Evolutionary conservation across 2,888 invertebrate species (phyloP), one percentile per base, ranked within the genome.

Genomic region (Synergus umbraculus): DNA sequence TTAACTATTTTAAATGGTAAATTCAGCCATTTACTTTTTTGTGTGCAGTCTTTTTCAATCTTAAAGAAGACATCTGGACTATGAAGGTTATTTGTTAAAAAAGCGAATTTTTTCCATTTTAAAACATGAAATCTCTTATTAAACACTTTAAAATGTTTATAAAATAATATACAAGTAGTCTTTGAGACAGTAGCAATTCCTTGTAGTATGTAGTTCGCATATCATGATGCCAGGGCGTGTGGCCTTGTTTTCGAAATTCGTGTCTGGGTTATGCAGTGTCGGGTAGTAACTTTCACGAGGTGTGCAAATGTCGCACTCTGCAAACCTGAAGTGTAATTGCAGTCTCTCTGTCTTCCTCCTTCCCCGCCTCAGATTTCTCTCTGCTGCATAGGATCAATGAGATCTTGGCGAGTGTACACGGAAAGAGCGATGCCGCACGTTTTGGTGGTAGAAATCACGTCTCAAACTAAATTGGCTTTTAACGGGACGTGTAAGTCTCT

Each of bases 401-500:
- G 54, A 73, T 73, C 69, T 73, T 73, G 49, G 69, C 37, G 37
- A 73, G 69, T 73, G 69, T 15, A 73, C 69, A 37, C 54, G 49
- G 46, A 73, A 73, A 73, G 73, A 73, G 73, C 73, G 49, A 73
- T 73, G n/a, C 69, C 49, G 15, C 49, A 73, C 49, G 15, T 73
- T 54, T 37, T 73, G 54, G 49, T 73, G 29, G 69, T 49, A 73
- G 73, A 73, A 73, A 73, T 73, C 73, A 73, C 73, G 73, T 54
- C 66, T n/a, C 37, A 73, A n/a, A 73, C 49, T 49, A 73, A 73
- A 73, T 73, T 73, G 73, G 73, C 73, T 73, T 73, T 54, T 73
- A 73, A 49, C 73, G 49, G 54, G 54, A 73, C 54, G 54, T 54
- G 73, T 73, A 73, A 73, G 15, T 73, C 37, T 73, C 73, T 49